phyloP scores from a whole-genome alignment of 2,888 invertebrate genomes.

The Plagodis pulveraria region DNA sequence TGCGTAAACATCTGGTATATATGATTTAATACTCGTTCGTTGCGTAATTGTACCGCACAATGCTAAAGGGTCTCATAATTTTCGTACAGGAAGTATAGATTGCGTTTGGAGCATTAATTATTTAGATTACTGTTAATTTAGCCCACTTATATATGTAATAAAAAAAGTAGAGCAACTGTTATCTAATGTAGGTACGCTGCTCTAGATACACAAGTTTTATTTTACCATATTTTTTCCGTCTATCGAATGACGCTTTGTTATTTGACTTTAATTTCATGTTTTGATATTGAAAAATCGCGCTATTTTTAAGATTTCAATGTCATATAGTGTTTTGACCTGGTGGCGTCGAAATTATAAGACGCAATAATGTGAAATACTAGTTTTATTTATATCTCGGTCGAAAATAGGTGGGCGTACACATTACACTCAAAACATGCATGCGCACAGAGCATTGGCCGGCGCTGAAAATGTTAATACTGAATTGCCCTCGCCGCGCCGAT shows the following conservation, averaged over 20 bases:
- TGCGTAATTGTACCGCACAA: constrained; percentile 19
- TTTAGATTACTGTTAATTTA: constrained; percentile 30
- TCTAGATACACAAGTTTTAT: constrained; percentile 17
- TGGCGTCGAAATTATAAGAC: constrained; percentile 48
- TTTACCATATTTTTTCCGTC: constrained; percentile 1
- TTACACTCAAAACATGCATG: constrained; percentile 35
- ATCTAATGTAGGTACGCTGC: constrained; percentile 23
- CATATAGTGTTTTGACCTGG: constrained; percentile 52
- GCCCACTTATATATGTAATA: constrained; percentile 26
- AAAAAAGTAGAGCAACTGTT: constrained; percentile 29
- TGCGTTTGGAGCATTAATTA: constrained; percentile 32
- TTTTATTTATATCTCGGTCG: constrained; percentile 64
- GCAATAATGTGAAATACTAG: constrained; percentile 60
- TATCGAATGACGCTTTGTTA: constrained; percentile 15
- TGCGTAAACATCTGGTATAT: constrained; percentile 19
- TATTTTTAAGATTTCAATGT: constrained; percentile 54
- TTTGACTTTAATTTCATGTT: constrained; percentile 14
- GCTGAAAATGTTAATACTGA: constrained; percentile 48
- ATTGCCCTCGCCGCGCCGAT: constrained; percentile 23
- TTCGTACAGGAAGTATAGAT: constrained; percentile 18
- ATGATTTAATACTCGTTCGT: constrained; percentile 22
- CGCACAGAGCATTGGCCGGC: constrained; percentile 35
- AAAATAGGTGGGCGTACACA: constrained; percentile 76
- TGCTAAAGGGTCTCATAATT: constrained; percentile 25
- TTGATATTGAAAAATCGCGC: constrained; percentile 33